Evolutionary conservation across 2,888 invertebrate species (phyloP).

Genomic region (Chymomyza procnemis): DNA sequence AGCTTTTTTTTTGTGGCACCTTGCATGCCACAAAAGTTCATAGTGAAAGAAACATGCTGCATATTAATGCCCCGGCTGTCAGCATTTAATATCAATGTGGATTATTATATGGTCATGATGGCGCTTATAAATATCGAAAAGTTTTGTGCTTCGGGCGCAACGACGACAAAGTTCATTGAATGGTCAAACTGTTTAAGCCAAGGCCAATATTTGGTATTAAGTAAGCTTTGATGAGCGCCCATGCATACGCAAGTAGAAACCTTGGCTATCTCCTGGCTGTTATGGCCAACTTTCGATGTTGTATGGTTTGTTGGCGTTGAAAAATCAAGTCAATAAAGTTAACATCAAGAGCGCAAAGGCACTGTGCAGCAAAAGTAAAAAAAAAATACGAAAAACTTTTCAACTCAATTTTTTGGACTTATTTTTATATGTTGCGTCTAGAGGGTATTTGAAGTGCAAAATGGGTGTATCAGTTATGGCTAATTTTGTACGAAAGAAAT

Average conservation of each 20-base stretch:
- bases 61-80: conserved; percentile 53
- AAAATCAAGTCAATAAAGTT: conserved; percentile 61
- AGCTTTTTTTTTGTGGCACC: conserved; percentile 36
- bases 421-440: conserved; percentile 4
- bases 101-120: conserved; percentile 40
- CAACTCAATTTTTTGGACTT: conserved; percentile 3
- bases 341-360: neutral
- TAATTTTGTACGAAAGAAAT: no score
- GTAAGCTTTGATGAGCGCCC: conserved; percentile 64
- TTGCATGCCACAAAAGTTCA: conserved; percentile 24
- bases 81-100: conserved; percentile 58
- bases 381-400: no score
- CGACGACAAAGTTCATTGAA: conserved; percentile 20
- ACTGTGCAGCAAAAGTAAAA: no score
- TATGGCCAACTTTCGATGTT: neutral
- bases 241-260: conserved; percentile 62
- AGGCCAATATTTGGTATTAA: conserved; percentile 60
- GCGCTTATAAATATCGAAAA: conserved; percentile 35
- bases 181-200: conserved; percentile 60
- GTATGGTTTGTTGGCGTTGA: conserved; percentile 30
- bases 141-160: neutral
- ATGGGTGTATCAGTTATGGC: no score
- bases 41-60: conserved; percentile 25
- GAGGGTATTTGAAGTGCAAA: no score
- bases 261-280: neutral